Base-by-base conservation (phyloP, 2,888 invertebrate genomes). In the Prosopocoilus inquinatus region DNA sequence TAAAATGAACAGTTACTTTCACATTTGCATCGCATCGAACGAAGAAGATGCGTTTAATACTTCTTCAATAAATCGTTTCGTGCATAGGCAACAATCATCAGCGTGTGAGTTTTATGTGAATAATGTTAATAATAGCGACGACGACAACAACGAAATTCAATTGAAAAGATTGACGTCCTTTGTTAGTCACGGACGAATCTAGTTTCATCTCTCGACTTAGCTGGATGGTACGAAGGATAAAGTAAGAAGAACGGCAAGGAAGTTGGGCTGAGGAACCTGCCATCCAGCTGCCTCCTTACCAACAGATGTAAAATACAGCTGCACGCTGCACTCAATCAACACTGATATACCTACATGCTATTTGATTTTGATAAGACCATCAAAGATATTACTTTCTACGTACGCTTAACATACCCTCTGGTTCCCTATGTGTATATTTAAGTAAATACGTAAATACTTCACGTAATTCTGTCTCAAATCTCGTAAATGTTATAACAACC, bases 291-390 rank as follows among this genome's bases (percentile, higher is more conserved):
- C 69, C 69, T 41, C 70, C 67, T 57, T 61, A 65, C 67, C 69
- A 70, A 71, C 72, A 70, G 71, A 70, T 69, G 67, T 55, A 55
- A 48, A 60, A 60, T 69, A 70, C 72, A 72, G 71, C 72, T 72
- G 72, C 72, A 64, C 64, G 46, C 49, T 60, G 58, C 55, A 62
- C 57, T 69, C 68, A 70, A 71, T 71, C 71, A 69, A 66, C 67
- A 69, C 64, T 69, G 68, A 70, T 69, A 71, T 67, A 64, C 62
- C 60, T 64, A 64, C 59, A 61, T 41, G 41, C 47, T 69, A 66
- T 70, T 68, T 67, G 67, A 66, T 68, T 67, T 67, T 67, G 69
- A 70, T 70, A 70, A 68, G 61, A 67, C 54, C 52, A 62, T 62
- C 56, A 57, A 34, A 53, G 43, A 55, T 59, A 56, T 36, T 16